These are phyloP conservation scores for Coryphaenoides rupestris DNA, from an alignment of 2,113 vertebrate genomes.

Conservation along the genomic window DNA sequence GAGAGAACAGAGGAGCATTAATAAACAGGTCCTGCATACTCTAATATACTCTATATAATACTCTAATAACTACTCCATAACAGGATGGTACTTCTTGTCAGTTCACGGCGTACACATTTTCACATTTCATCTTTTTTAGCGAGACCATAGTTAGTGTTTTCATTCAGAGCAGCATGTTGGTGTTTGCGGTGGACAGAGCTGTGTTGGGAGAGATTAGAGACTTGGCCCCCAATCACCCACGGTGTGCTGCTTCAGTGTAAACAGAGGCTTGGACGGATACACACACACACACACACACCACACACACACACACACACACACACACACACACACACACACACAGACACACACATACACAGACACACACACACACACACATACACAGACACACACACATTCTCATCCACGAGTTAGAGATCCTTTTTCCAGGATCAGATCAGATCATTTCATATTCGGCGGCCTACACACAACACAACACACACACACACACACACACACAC, in stretches of 20 bases:
- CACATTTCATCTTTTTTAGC: too few species aligned
- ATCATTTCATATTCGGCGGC: constrained; percentile 9
- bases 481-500: background rate
- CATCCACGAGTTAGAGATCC: background rate
- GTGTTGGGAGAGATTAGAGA: too few species aligned
- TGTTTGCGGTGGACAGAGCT: too few species aligned
- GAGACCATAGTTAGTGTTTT: too few species aligned
- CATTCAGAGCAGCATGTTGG: too few species aligned
- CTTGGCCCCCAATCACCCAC: too few species aligned
- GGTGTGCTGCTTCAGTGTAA: too few species aligned
- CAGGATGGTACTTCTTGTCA: too few species aligned
- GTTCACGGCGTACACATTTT: too few species aligned
- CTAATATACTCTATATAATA: too few species aligned
- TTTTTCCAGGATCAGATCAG: background rate
- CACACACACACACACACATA: background rate
- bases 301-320: background rate
- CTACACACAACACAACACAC: background rate
- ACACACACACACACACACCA: background rate
- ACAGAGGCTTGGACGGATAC: background rate
- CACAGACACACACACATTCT: background rate
- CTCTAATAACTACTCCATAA: too few species aligned
- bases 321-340: background rate
- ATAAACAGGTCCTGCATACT: too few species aligned
- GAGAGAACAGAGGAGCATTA: background rate
- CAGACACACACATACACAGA: background rate